These are phyloP conservation scores for Branchinecta lynchi DNA, from an alignment of 1,140 invertebrate genomes.

Conservation along the genomic window DNA sequence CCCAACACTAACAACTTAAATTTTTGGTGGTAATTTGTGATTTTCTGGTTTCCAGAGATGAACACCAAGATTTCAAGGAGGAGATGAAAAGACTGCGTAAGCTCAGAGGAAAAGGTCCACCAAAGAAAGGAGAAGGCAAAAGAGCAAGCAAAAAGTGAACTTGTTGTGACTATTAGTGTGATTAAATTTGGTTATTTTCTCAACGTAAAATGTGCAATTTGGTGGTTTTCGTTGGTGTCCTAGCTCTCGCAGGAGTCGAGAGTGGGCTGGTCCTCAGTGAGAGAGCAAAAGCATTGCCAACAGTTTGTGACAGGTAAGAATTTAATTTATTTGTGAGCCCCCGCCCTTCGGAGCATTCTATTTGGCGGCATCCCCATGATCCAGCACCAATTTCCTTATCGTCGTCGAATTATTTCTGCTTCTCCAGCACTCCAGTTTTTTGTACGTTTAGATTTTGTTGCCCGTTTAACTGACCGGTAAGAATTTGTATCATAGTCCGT, in stretches of 20 bases:
- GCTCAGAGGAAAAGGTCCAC: slow-evolving; percentile 21
- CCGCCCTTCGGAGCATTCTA: too few species aligned
- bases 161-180: background rate
- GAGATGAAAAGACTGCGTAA: slow-evolving; percentile 20
- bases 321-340: too few species aligned
- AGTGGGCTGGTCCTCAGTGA: slow-evolving; percentile 6
- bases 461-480: too few species aligned
- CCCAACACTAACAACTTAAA: background rate
- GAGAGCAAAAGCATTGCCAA: background rate
- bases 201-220: background rate
- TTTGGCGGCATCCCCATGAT: too few species aligned
- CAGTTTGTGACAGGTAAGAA: slow-evolving; percentile 1
- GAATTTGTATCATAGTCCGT: too few species aligned
- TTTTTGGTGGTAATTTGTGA: background rate
- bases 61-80: slow-evolving; percentile 22
- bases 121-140: slow-evolving; percentile 22
- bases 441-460: too few species aligned
- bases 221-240: background rate
- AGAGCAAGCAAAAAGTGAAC: slow-evolving; percentile 18
- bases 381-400: too few species aligned
- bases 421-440: too few species aligned
- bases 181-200: background rate
- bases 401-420: too few species aligned
- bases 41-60: slow-evolving; percentile 17
- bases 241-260: background rate